Evolutionary conservation across 2,888 invertebrate species (phyloP).

Genomic region (Ramazzottius varieornatus): DNA sequence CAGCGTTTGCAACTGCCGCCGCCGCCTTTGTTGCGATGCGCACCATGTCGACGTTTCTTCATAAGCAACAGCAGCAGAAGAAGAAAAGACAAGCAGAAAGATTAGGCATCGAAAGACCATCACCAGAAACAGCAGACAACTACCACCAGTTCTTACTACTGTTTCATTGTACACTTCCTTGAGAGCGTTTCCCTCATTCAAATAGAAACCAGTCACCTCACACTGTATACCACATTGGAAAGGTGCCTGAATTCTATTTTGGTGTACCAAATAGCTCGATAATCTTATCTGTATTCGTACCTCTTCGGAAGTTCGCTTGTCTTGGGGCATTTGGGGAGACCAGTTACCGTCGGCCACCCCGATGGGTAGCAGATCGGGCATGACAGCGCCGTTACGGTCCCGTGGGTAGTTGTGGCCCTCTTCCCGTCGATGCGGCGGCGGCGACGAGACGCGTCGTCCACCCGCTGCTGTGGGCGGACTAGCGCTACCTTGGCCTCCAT

Average conservation of each 20-base stretch:
- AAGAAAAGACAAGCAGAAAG: too few species aligned
- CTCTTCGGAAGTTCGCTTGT: conserved; percentile 84
- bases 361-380: conserved; percentile 45
- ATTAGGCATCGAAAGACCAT: too few species aligned
- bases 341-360: neutral
- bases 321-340: conserved; percentile 49
- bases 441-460: neutral
- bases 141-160: too few species aligned
- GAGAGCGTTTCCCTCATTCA: too few species aligned
- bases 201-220: too few species aligned
- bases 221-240: too few species aligned
- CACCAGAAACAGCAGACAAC: too few species aligned
- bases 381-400: conserved; percentile 35
- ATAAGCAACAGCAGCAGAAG: too few species aligned
- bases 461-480: neutral
- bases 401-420: neutral
- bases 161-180: too few species aligned
- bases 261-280: too few species aligned
- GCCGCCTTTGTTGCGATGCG: neutral
- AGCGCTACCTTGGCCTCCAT: neutral
- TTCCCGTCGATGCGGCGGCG: neutral
- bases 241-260: too few species aligned
- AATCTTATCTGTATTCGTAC: too few species aligned
- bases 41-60: neutral
- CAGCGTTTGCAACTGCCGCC: neutral